Evolutionary conservation across 2,113 vertebrate species (phyloP).

Genomic region (Microtus montanus): DNA sequence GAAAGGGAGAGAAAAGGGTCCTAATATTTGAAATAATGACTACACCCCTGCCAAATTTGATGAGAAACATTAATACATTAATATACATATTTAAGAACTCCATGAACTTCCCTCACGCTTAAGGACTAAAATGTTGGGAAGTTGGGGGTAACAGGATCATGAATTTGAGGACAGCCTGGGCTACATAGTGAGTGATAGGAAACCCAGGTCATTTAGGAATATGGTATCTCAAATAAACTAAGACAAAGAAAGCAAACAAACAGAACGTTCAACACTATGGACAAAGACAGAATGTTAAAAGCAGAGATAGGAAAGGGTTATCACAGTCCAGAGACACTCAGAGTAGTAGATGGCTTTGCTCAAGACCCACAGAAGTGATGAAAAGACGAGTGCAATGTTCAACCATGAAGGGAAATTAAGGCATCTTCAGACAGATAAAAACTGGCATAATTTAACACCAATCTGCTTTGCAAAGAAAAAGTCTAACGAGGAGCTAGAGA

Average conservation of each 20-base stretch:
- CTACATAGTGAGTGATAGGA: not conserved
- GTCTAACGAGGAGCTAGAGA: not conserved
- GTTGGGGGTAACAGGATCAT: not conserved
- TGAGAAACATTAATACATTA: slow-evolving; percentile 19
- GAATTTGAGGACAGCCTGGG: not conserved
- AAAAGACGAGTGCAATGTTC: not conserved
- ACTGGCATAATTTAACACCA: not conserved
- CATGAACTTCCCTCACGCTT: not conserved
- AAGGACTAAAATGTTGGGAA: not conserved
- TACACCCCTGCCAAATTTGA: not conserved
- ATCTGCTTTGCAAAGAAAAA: not conserved
- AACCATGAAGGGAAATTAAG: not conserved
- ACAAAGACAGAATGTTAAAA: not conserved
- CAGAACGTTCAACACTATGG: not conserved
- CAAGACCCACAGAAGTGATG: not conserved
- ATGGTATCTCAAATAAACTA: not conserved
- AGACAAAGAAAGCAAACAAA: not conserved
- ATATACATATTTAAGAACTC: not conserved
- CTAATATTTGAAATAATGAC: slow-evolving; percentile 1
- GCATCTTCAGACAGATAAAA: not conserved
- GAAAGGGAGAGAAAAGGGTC: not conserved
- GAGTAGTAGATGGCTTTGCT: not conserved
- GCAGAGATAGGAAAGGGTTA: not conserved
- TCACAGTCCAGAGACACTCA: not conserved
- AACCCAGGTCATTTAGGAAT: not conserved